Evolutionary conservation across 2,113 vertebrate species (phyloP), one percentile per base, ranked within the genome.

Genomic region (Lichenostomus cassidix): DNA sequence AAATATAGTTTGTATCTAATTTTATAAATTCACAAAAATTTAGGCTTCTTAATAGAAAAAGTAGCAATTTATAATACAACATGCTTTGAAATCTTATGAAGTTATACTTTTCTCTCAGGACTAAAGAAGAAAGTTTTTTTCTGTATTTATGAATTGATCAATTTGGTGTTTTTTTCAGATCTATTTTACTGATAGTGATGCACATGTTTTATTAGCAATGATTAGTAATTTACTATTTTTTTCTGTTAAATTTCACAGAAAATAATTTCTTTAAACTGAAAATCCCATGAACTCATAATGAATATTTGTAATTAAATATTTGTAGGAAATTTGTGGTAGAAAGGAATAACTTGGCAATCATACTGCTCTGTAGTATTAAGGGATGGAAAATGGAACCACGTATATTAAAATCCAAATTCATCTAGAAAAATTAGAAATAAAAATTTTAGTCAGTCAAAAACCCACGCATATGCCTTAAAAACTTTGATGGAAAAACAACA

Each of bases 221-320:
- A 37, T n/a, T 56, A 33, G 7, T 10, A 81, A 56, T 65, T 62
- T 28, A 65, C 9, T 55, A 4, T 33, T 67, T 92, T 81, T 89
- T 59, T 21, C 10, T 62, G 15, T 14, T 71, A 64, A 37, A 83
- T 59, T 31, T 28, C 7, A 46, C 5, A 56, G 33, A 84, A 95
- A 90, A 28, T 9, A 0, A 76, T n/a, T 78, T 76, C 5, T 64
- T 82, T 76, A 76, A 85, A 53, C 5, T 13, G 3, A 50, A 83
- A 74, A 53, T 29, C 7, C 24, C 27, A 56, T 24, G 83, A 65
- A 33, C 7, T 27, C 8, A n/a, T 17, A 55, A 0, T 0, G 1
- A 83, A 55, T 44, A 62, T 2, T 63, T 84, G 11, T 18, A 47
- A 82, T 56, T 53, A 89, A 92, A 59, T 78, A 87, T 78, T 91